These are phyloP conservation scores for Pelobates fuscus DNA, from an alignment of 2,113 vertebrate genomes.

Conservation along the genomic window DNA sequence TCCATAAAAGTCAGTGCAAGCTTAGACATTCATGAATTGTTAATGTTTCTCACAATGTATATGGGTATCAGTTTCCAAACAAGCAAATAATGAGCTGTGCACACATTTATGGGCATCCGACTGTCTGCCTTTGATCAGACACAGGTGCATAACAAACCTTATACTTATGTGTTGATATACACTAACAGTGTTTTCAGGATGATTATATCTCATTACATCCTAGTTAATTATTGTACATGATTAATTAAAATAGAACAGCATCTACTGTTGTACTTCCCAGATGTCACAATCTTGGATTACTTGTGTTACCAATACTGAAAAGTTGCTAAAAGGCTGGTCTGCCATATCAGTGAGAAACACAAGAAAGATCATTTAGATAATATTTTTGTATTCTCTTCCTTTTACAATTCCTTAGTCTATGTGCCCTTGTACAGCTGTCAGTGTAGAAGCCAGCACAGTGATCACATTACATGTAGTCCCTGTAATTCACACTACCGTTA, in stretches of 20 bases:
- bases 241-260: conserved; percentile 63
- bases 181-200: conserved; percentile 64
- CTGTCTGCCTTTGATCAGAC: conserved; percentile 65
- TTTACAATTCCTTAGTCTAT: conserved; percentile 12
- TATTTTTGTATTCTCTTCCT: conserved; percentile 24
- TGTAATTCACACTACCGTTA: neutral
- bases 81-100: conserved; percentile 59
- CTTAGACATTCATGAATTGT: conserved; percentile 64
- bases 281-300: conserved; percentile 52
- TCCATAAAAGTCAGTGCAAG: conserved; percentile 52
- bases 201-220: conserved; percentile 76
- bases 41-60: conserved; percentile 56
- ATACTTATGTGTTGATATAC: conserved; percentile 64
- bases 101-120: conserved; percentile 59
- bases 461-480: conserved; percentile 1
- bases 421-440: conserved; percentile 33
- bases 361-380: conserved; percentile 8
- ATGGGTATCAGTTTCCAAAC: conserved; percentile 62
- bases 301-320: conserved; percentile 52
- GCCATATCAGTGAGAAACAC: neutral
- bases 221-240: conserved; percentile 70
- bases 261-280: conserved; percentile 63
- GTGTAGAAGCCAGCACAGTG: conserved; percentile 11
- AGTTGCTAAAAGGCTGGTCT: conserved; percentile 35
- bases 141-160: conserved; percentile 67